phyloP scores from a whole-genome alignment of 64 coral and sea anemone species.

The Actinia equina region DNA sequence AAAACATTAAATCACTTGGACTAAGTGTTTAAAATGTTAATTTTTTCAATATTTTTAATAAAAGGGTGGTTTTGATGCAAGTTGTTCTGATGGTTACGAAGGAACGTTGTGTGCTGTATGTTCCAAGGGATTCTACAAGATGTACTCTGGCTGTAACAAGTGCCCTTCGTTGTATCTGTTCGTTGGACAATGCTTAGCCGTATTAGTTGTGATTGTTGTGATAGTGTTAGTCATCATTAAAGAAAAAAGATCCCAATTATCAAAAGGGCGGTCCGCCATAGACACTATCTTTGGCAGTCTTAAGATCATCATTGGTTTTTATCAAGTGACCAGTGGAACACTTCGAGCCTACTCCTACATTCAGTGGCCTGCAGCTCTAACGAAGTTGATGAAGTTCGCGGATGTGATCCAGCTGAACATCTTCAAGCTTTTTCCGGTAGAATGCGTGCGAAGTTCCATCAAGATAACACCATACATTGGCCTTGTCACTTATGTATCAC shows the following conservation, averaged over 20 bases:
- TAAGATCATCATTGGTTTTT: constrained; percentile 10
- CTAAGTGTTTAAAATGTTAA: no score
- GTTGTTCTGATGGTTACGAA: constrained; percentile 32
- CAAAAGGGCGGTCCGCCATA: neutral
- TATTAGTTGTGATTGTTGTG: constrained; percentile 6
- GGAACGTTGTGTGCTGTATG: constrained; percentile 44
- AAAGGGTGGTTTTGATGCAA: constrained; percentile 18
- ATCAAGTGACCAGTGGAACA: constrained; percentile 8
- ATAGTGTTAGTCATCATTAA: constrained; percentile 6
- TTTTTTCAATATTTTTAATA: no score
- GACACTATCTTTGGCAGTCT: constrained; percentile 10
- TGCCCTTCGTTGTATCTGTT: constrained; percentile 36
- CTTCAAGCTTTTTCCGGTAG: neutral
- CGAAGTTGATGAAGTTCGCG: neutral
- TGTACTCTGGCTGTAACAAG: constrained; percentile 40
- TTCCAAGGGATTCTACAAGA: constrained; percentile 21
- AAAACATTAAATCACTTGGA: no score
- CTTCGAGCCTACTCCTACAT: constrained; percentile 12
- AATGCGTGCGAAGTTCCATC: neutral
- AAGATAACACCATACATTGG: neutral
- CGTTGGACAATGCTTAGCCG: constrained; percentile 19
- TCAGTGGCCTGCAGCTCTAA: neutral
- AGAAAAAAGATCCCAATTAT: neutral
- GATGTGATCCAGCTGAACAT: constrained; percentile 21
- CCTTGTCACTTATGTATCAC: neutral